Base-by-base conservation (phyloP, 2,888 invertebrate genomes). In the Brassicogethes aeneus region DNA sequence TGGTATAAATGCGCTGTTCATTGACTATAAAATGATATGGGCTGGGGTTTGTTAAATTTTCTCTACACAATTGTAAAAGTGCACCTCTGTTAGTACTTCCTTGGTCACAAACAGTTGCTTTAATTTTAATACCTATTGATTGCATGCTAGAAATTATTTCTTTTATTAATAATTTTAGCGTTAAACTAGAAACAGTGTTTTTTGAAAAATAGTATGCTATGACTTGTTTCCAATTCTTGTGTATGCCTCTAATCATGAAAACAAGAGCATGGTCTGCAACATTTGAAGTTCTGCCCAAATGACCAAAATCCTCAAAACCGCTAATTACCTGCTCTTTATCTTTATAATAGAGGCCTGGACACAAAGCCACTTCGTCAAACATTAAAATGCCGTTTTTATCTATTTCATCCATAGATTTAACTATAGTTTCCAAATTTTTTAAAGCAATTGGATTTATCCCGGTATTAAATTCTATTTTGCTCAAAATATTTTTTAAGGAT, bases 31-130 rank as follows among this genome's bases (percentile, higher is more conserved):
- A 23, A 23, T 23, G 10, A 10, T 23, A 10, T 23, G 23, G 23
- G 10, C 23, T 23, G 10, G 23, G 23, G 5, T 10, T 23, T 7
- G 5, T 10, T 7, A 10, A 23, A 23, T 23, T 7, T 23, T 23
- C 23, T 7, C 10, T 7, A 10, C 23, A 23, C 23, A 23, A 23
- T 23, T 23, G 7, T 10, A 7, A 7, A 36, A 56, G 46, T 7
- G 52, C 54, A 15, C 48, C 42, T 34, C 33, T 35, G 46, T 59
- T 60, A 12, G n/a, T n/a, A n/a, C n/a, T n/a, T n/a, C n/a, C n/a
- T n/a, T n/a, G n/a, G n/a, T n/a, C n/a, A n/a, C n/a, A 56, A 29
- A 57, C 46, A 3, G 55, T 54, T 8, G 55, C 55, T n/a, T 56
- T 43, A 16, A 57, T 41, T 17, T 36, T 36, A 2, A 58, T 39